A percentile compares a stretch with the other conserved stretches of the same genome.
Evolutionary conservation across 1,140 invertebrate genomes (phyloP).

Genomic region (Drosophila azteca): DNA sequence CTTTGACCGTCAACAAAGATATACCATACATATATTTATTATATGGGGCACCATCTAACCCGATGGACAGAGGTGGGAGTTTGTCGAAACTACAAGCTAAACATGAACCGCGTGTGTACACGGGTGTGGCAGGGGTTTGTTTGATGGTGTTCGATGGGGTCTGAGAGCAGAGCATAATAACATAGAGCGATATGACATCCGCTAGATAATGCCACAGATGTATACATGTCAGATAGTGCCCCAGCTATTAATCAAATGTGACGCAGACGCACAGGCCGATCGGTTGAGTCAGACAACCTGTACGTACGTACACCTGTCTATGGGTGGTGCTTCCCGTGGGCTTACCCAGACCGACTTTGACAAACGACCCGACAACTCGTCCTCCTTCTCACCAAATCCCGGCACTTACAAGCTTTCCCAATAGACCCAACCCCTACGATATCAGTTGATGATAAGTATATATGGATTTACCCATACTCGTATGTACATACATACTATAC

Average conservation of each 20-base stretch:
- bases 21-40: not conserved
- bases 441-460: constrained; percentile 31
- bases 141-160: constrained; percentile 8
- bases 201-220: constrained; percentile 30
- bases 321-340: constrained; percentile 12
- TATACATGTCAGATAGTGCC: constrained; percentile 31
- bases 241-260: constrained; percentile 43
- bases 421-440: constrained; percentile 1
- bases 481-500: not conserved
- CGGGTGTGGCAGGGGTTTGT: constrained; percentile 8
- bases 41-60: too few species aligned
- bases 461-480: too few species aligned
- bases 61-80: constrained; percentile 19
- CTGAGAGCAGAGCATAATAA: too few species aligned
- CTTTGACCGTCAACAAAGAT: constrained; percentile 3
- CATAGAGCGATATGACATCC: constrained; percentile 9
- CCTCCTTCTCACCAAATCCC: constrained; percentile 36
- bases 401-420: constrained; percentile 35
- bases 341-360: constrained; percentile 45
- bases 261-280: constrained; percentile 26
- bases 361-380: constrained; percentile 45
- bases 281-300: constrained; percentile 40
- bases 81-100: not conserved
- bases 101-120: constrained; percentile 44
- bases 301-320: not conserved